Percentiles rank a stretch among this genome's conserved stretches.
Evolutionary conservation across 2,888 invertebrate species (phyloP).

Genomic region (Eustalomyia histrio): DNA sequence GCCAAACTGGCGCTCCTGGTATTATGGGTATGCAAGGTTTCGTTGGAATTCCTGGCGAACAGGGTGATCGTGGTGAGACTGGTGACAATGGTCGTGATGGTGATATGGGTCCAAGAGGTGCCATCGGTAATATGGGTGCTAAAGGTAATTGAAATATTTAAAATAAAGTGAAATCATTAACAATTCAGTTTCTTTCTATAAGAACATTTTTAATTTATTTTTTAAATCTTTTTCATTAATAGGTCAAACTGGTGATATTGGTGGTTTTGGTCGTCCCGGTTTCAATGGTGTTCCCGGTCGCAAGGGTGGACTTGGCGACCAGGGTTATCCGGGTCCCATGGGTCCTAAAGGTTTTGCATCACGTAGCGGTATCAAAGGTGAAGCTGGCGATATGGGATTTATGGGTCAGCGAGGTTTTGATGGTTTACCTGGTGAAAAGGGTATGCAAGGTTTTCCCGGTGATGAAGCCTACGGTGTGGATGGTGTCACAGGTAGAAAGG

Average conservation of each 20-base stretch:
- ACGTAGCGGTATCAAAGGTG: slow-evolving; percentile 83
- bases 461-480: slow-evolving; percentile 81
- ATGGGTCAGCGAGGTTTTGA: slow-evolving; percentile 79
- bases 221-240: background rate
- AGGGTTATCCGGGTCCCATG: slow-evolving; percentile 69
- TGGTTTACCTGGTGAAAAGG: slow-evolving; percentile 79
- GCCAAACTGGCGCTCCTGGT: slow-evolving; percentile 73
- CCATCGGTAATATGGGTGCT: slow-evolving; percentile 72
- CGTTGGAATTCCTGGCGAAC: slow-evolving; percentile 74
- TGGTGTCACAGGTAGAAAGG: slow-evolving; percentile 81
- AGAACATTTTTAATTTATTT: too few species aligned
- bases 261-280: slow-evolving; percentile 73
- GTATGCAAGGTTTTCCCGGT: slow-evolving; percentile 82
- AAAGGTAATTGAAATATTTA: slow-evolving; percentile 70
- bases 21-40: slow-evolving; percentile 71
- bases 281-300: slow-evolving; percentile 69
- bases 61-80: slow-evolving; percentile 81
- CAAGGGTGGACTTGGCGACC: slow-evolving; percentile 75
- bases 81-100: slow-evolving; percentile 81
- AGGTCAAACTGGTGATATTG: slow-evolving; percentile 74
- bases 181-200: too few species aligned
- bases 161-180: too few species aligned
- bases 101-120: slow-evolving; percentile 79
- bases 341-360: slow-evolving; percentile 82
- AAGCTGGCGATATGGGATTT: slow-evolving; percentile 81